Conservation (phyloP, 1,140 invertebrate species). For the Idris sp. region DNA sequence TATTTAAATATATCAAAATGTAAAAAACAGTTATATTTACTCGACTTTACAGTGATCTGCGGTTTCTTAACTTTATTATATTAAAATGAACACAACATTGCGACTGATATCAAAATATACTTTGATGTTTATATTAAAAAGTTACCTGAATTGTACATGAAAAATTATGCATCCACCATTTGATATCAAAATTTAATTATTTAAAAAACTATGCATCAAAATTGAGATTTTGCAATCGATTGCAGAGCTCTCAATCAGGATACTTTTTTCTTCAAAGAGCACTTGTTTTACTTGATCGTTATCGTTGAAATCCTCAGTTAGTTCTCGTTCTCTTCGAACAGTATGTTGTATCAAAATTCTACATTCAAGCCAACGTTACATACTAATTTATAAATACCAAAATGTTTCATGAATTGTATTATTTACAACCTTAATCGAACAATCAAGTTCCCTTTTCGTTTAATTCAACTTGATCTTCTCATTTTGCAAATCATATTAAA, state of each 20-base stretch:
- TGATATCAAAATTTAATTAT: constrained; percentile 26
- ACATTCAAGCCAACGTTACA: constrained; percentile 29
- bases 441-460: constrained; percentile 1
- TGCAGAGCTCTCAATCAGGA: too few relatives aligned
- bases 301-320: constrained; percentile 10
- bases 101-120: constrained; percentile 39
- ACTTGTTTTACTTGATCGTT: constrained; percentile 33
- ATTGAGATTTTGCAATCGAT: too few relatives aligned
- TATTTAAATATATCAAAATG: too few relatives aligned
- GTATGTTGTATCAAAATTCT: constrained; percentile 20
- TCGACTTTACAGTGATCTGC: constrained; percentile 20
- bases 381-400: constrained; percentile 33
- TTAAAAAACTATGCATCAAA: constrained; percentile 17
- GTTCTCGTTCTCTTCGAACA: constrained; percentile 13
- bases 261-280: constrained; percentile 34
- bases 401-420: constrained; percentile 18
- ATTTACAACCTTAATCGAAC: constrained; percentile 29
- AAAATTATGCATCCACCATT: constrained; percentile 9
- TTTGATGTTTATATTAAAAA: constrained; percentile 28
- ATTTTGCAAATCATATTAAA: not conserved
- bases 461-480: constrained; percentile 18
- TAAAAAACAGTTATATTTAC: too few relatives aligned
- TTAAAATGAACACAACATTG: constrained; percentile 32
- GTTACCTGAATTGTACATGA: constrained; percentile 3
- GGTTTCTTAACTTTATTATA: constrained; percentile 10